phyloP scores from a whole-genome alignment of 2,113 vertebrate genomes.

The Pygoscelis adeliae region DNA sequence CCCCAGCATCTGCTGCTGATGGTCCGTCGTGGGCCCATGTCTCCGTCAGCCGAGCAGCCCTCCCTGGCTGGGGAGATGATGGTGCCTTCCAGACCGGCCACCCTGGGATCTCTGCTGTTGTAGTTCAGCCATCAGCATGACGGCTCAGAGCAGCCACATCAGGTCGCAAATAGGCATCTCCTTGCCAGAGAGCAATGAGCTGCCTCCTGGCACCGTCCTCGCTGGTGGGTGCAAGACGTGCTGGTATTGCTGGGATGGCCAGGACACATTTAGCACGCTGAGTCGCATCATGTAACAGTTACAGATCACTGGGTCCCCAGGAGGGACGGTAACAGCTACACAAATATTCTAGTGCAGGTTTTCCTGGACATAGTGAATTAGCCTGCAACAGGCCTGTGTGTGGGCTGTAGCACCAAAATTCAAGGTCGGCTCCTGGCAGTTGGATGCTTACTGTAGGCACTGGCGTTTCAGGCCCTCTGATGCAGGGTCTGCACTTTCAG shows the following conservation, averaged over 20 bases:
- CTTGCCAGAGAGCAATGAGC: background rate
- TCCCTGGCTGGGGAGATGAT: background rate
- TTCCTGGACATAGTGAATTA: background rate
- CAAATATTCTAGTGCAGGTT: background rate
- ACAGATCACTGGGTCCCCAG: background rate
- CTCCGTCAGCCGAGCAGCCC: rapidly evolving
- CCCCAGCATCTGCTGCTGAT: background rate
- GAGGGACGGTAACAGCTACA: rapidly evolving
- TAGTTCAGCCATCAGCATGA: background rate
- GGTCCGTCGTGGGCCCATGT: background rate
- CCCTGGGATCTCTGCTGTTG: background rate
- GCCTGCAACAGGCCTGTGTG: background rate
- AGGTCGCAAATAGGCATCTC: background rate
- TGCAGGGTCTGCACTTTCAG: background rate
- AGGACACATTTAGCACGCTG: rapidly evolving
- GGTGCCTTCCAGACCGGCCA: background rate
- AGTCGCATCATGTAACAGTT: background rate
- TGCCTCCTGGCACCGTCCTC: background rate
- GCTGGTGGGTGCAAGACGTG: too few species aligned
- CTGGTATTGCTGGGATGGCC: background rate
- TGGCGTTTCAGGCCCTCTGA: background rate
- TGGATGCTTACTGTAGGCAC: background rate
- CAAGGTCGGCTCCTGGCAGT: background rate
- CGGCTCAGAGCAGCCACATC: background rate
- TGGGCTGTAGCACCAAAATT: background rate